A percentile compares a stretch with the other conserved stretches of the same genome.
These are phyloP conservation scores for Gasterosteus nipponicus DNA, from an alignment of 2,113 vertebrate species.

Conservation along the genomic window DNA sequence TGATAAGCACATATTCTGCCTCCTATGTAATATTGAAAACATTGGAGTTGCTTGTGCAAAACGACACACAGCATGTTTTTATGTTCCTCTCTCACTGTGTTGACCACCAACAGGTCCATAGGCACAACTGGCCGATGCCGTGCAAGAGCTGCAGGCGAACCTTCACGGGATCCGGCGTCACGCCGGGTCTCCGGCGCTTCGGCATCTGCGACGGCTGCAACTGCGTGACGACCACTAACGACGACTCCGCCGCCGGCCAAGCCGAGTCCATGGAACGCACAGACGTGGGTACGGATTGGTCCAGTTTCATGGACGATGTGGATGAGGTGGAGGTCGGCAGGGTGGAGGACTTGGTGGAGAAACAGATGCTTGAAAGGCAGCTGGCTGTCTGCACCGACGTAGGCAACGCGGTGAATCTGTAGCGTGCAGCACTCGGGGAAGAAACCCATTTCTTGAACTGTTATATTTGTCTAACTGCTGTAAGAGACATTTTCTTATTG, in stretches of 20 bases:
- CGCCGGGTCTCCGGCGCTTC: constrained; percentile 88
- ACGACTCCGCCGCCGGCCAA: constrained; percentile 82
- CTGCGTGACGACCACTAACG: constrained; percentile 89
- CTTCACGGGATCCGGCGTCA: constrained; percentile 87
- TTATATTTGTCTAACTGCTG: background rate
- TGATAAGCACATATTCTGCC: constrained; percentile 1
- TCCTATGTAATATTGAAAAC: background rate
- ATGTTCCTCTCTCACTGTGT: background rate
- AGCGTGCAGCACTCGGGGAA: background rate
- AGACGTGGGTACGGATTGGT: constrained; percentile 87
- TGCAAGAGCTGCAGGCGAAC: constrained; percentile 94
- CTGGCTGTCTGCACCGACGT: constrained; percentile 76
- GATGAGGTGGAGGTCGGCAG: constrained; percentile 87
- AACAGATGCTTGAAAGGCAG: constrained; percentile 78
- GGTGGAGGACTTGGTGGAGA: constrained; percentile 83
- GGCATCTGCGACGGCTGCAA: constrained; percentile 95
- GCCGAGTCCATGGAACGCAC: constrained; percentile 85
- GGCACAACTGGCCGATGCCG: constrained; percentile 91
- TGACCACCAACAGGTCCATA: constrained; percentile 86
- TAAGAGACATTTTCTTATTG: no score
- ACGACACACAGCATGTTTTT: background rate
- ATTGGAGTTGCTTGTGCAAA: background rate
- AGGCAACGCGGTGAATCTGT: constrained; percentile 57
- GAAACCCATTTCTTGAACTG: background rate
- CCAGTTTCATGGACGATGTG: constrained; percentile 92